Evolutionary conservation across 2,797 vertebrate genomes (phyloP).

Genomic region (Lateolabrax maculatus): DNA sequence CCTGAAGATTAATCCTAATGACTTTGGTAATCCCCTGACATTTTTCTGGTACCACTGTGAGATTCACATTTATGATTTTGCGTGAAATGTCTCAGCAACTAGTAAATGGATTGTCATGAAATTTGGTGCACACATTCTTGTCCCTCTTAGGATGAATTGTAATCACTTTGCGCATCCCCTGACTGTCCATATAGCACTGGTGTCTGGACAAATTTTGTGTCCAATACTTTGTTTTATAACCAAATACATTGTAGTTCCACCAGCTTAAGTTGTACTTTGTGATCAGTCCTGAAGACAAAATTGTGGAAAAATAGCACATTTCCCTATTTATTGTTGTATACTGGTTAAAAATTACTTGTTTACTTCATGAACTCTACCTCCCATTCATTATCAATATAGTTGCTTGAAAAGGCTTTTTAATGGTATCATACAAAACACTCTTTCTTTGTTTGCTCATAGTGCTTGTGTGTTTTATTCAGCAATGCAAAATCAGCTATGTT

Average conservation of each 20-base stretch:
- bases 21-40: not conserved
- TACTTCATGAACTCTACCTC: not conserved
- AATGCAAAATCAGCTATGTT: not conserved
- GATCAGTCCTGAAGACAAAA: no score
- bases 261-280: no score
- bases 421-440: not conserved
- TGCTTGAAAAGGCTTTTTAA: not conserved
- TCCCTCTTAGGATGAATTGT: not conserved
- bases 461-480: conserved; percentile 3
- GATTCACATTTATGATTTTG: not conserved
- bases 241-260: no score
- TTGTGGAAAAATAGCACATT: no score
- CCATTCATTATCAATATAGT: not conserved
- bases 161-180: not conserved
- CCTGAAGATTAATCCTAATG: not conserved
- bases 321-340: not conserved
- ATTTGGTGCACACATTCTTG: not conserved
- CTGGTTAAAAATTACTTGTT: not conserved
- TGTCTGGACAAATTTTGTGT: not conserved
- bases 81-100: not conserved
- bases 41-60: no score
- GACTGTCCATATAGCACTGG: no score
- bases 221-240: not conserved
- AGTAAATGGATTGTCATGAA: not conserved
- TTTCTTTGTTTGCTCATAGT: not conserved